Conservation (phyloP, 2,113 vertebrate species). For the Ascaphus truei region DNA sequence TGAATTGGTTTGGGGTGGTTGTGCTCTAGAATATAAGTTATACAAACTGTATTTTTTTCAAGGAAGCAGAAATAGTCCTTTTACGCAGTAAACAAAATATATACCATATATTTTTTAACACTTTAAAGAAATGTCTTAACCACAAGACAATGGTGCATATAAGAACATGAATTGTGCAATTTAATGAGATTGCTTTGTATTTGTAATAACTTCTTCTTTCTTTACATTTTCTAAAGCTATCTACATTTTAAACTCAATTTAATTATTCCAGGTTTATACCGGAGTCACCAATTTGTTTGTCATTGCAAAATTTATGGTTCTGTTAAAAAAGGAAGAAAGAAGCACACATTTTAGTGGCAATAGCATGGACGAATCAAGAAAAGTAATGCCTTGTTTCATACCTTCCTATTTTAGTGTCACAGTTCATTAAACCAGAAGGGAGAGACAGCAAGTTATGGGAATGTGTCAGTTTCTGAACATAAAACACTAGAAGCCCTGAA, state of each 20-base stretch:
- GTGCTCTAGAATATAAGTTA: too few relatives aligned
- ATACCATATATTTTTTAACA: background rate
- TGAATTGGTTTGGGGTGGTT: background rate
- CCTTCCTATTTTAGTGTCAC: background rate
- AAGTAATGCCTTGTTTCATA: background rate
- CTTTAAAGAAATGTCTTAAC: background rate
- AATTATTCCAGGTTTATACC: background rate
- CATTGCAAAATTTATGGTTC: background rate
- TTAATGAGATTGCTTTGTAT: background rate
- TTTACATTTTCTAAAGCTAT: background rate
- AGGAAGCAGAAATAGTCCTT: too few relatives aligned
- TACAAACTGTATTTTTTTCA: too few relatives aligned
- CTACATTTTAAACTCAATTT: background rate
- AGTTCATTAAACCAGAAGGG: background rate
- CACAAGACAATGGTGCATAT: background rate
- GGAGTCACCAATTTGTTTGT: background rate
- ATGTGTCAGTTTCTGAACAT: background rate
- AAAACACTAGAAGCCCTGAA: background rate
- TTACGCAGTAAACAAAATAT: background rate
- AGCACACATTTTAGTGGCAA: background rate
- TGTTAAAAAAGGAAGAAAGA: background rate
- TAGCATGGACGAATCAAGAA: background rate
- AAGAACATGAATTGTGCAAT: background rate
- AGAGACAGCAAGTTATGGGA: background rate
- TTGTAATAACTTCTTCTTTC: background rate